These are phyloP conservation scores for Holotrichia oblita DNA, from an alignment of 1,140 invertebrate genomes.

Conservation along the genomic window DNA sequence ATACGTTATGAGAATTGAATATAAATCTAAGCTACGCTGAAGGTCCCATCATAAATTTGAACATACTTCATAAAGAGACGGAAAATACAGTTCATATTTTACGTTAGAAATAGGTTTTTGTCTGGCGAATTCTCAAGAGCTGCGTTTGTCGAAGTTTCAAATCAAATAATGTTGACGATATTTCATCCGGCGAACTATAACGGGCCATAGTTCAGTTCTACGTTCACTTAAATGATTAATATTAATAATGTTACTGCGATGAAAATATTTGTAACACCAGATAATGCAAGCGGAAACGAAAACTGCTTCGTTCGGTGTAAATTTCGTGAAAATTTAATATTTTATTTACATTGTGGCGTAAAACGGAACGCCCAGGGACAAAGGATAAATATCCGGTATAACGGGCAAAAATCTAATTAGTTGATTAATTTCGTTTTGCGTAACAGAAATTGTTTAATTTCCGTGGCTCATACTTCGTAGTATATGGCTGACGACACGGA, in stretches of 20 bases:
- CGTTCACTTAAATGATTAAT: background rate
- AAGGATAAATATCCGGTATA: constrained; percentile 21
- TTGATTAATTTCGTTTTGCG: constrained; percentile 20
- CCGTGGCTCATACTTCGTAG: constrained; percentile 10
- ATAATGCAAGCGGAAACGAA: background rate
- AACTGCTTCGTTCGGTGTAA: background rate
- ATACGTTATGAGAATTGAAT: no score
- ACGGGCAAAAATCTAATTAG: constrained; percentile 23
- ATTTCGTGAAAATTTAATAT: background rate
- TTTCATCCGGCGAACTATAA: no score
- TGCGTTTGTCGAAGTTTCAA: no score
- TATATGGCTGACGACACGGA: constrained; percentile 9
- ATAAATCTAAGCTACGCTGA: no score
- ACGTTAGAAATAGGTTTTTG: no score
- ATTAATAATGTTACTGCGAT: background rate
- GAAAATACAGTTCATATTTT: no score
- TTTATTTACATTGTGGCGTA: background rate
- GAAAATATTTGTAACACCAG: background rate
- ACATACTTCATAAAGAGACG: no score
- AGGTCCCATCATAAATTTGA: no score
- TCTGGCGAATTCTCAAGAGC: no score
- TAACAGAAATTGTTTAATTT: constrained; percentile 33
- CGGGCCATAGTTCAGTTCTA: no score
- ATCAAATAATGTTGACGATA: no score
- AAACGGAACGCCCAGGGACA: background rate